Base-by-base conservation (phyloP, 1,140 invertebrate genomes). In the Pogonognathellus flavescens region DNA sequence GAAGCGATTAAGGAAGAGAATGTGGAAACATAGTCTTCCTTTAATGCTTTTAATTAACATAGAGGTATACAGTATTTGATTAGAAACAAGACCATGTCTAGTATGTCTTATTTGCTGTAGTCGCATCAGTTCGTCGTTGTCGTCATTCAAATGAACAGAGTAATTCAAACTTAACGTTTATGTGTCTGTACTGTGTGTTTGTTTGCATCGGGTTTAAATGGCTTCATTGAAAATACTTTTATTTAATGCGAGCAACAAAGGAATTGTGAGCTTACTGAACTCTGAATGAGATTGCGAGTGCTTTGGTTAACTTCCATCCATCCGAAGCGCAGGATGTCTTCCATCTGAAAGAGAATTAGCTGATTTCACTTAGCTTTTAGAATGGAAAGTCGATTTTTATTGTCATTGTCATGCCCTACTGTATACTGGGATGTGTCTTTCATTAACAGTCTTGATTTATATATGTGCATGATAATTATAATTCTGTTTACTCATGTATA, bases 301-400 rank as follows among this genome's bases (percentile, higher is more conserved):
- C 89, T 89, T 89, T 91, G 90, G 86, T 92, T 92, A 13, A 91
- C 89, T 88, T 92, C 91, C n/a, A 89, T 88, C 91, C 91, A 92
- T 10, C 90, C 90, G 83, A 90, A 90, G 57, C 90, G 88, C 10
- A 92, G 88, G 72, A 92, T 89, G 86, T 92, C 90, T 52, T 90
- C 90, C 88, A 90, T 86, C 91, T 91, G 89, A 89, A 86, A 82
- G 25, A 87, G 87, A 55, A 82, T 53, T 66, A 57, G 50, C 49
- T 76, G 70, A 76, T 76, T 72, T 66, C 13, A 80, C 50, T 86
- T 70, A 66, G 57, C 41, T 59, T 59, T 66, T 82, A 55, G 31
- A 84, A 55, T 57, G 55, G 22, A 66, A 41, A 83, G 82, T 59
- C 60, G 31, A 22, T 59, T 84, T 41, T 50, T 31, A 86, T 60